Base-by-base conservation (phyloP, 2,797 vertebrate genomes). In the Coilia nasus region DNA sequence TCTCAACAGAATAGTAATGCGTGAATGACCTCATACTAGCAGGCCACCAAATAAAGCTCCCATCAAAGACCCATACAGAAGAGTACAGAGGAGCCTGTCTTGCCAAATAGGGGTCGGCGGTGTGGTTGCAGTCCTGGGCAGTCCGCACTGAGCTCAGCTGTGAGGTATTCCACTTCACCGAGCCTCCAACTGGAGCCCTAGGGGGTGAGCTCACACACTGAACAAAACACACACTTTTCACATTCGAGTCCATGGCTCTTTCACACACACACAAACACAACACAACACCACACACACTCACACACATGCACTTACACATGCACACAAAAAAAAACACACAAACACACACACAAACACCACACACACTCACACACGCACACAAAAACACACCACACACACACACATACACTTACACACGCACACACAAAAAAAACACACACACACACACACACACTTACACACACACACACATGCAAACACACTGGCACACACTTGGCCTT, bases 131-230 rank as follows among this genome's bases (percentile, higher is more conserved):
- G 64, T 71, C 25, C 64, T 28, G 10, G 15, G 64, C 25, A 47
- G 46, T 47, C n/a, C 60, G 25, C 15, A 71, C 23, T 71, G 64
- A 64, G 64, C 64, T 71, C 64, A 71, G 64, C 64, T 71, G 64
- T 28, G 28, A 35, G 25, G 25, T 25, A 35, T 71, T 71, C 64
- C 64, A 71, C 64, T 25, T 71, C 64, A 71, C 25, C 15, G 28
- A 71, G 25, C 64, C 64, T 28, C 64, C 25, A 28, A 28, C 10
- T 64, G 62, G 60, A 47, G 60, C 60, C 62, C 62, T n/a, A 28
- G 25, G 62, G 62, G 10, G 10, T 0, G 23, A n/a, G 46, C 46
- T 47, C 46, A 47, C 3, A 47, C 46, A 47, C 10, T n/a, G n/a
- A n/a, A n/a, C n/a, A n/a, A n/a, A n/a, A n/a, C n/a, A n/a, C n/a